Conservation (phyloP, 2,888 invertebrate genomes). For the Caradrina clavipalpis region DNA sequence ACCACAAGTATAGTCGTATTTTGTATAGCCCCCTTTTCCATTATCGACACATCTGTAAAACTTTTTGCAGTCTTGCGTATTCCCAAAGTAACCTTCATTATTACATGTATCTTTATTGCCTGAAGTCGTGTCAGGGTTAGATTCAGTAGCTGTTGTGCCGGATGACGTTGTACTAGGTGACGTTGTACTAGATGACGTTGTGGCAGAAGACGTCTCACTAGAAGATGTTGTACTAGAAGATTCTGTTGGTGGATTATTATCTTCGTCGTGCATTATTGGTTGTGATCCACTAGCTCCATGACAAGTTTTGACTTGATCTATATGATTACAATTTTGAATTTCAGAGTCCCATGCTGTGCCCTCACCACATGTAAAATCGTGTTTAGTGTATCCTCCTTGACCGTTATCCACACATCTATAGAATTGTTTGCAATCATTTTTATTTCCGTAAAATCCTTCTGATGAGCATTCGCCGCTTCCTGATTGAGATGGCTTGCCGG, state of each 20-base stretch:
- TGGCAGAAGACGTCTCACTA: slow-evolving; percentile 25
- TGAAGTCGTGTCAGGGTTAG: slow-evolving; percentile 59
- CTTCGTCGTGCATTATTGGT: slow-evolving; percentile 70
- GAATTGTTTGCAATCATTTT: slow-evolving; percentile 87
- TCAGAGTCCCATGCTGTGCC: slow-evolving; percentile 91
- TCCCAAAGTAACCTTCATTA: slow-evolving; percentile 92
- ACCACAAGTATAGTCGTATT: slow-evolving; percentile 92
- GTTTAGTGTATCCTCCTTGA: slow-evolving; percentile 85
- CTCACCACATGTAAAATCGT: slow-evolving; percentile 90
- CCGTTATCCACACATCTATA: slow-evolving; percentile 88
- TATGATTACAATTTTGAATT: slow-evolving; percentile 90
- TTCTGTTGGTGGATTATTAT: slow-evolving; percentile 49
- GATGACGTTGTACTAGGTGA: slow-evolving; percentile 18
- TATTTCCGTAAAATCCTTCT: slow-evolving; percentile 87
- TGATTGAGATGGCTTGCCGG: slow-evolving; percentile 50
- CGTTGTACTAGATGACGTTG: slow-evolving; percentile 26
- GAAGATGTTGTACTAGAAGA: slow-evolving; percentile 37
- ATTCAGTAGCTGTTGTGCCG: slow-evolving; percentile 55
- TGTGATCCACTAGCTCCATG: slow-evolving; percentile 64
- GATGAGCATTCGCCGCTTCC: slow-evolving; percentile 74
- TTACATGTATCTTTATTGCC: slow-evolving; percentile 66
- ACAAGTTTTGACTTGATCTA: slow-evolving; percentile 83
- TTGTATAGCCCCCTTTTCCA: slow-evolving; percentile 90
- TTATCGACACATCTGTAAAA: slow-evolving; percentile 93
- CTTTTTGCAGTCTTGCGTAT: slow-evolving; percentile 91